Evolutionary conservation across 2,797 vertebrate species (phyloP).

Genomic region (Urosaurus nigricauda): DNA sequence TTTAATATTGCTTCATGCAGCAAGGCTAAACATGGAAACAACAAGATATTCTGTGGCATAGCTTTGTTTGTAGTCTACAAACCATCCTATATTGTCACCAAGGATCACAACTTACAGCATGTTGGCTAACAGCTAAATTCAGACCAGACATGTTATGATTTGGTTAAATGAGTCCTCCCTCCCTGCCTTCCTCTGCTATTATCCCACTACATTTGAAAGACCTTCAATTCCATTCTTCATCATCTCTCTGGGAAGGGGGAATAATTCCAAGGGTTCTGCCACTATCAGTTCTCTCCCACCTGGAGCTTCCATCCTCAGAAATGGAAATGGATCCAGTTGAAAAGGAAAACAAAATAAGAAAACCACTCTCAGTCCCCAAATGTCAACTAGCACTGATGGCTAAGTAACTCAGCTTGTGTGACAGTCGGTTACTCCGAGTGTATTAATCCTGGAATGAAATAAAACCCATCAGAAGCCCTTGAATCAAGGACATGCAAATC

Average conservation of each 20-base stretch:
- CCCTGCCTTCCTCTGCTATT: neutral
- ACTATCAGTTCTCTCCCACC: neutral
- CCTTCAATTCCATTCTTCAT: constrained; percentile 2
- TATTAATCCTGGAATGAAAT: constrained; percentile 31
- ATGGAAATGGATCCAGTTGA: neutral
- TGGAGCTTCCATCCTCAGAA: neutral
- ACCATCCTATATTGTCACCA: neutral
- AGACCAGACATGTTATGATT: neutral
- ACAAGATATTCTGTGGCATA: neutral
- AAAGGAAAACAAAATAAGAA: neutral
- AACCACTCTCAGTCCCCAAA: neutral
- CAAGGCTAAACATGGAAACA: neutral
- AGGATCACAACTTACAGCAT: neutral
- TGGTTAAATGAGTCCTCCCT: constrained; percentile 1
- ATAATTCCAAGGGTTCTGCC: neutral
- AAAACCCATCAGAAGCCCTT: constrained; percentile 20
- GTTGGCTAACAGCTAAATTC: neutral
- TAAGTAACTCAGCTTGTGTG: neutral
- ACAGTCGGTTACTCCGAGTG: neutral
- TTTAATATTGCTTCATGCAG: neutral
- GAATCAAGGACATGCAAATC: constrained; percentile 32
- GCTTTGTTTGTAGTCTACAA: neutral
- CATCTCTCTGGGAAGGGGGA: constrained; percentile 8
- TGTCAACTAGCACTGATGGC: neutral
- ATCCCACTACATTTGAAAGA: constrained; percentile 36